These are phyloP conservation scores for Chirona hameri DNA, from an alignment of 2,888 invertebrate species.

Conservation along the genomic window DNA sequence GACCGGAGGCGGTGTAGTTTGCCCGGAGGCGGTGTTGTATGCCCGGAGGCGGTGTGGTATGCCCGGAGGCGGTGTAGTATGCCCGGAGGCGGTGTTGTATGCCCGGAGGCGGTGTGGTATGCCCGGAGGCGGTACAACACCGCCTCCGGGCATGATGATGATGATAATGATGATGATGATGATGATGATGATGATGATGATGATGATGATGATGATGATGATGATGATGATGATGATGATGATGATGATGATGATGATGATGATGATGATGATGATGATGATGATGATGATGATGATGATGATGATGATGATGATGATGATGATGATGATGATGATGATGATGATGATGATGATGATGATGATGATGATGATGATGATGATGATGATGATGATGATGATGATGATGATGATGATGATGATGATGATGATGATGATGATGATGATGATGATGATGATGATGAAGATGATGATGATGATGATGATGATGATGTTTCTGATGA, in stretches of 20 bases:
- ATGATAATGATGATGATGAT: conserved; percentile 10
- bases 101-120: too few species aligned
- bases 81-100: too few species aligned
- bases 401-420: neutral
- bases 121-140: too few species aligned
- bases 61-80: too few species aligned
- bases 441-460: too few species aligned
- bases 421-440: neutral
- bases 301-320: conserved; percentile 8
- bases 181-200: conserved; percentile 8
- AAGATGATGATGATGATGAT: too few species aligned
- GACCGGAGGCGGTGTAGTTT: neutral
- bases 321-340: neutral
- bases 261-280: neutral
- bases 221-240: neutral
- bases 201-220: conserved; percentile 8
- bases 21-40: too few species aligned
- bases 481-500: too few species aligned
- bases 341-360: neutral
- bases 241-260: neutral
- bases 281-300: neutral
- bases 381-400: conserved; percentile 8
- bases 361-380: conserved; percentile 6
- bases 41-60: too few species aligned
- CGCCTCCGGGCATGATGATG: neutral